These are phyloP conservation scores for Clarias laeviceps DNA, from an alignment of 2,797 vertebrate species.

Conservation along the genomic window DNA sequence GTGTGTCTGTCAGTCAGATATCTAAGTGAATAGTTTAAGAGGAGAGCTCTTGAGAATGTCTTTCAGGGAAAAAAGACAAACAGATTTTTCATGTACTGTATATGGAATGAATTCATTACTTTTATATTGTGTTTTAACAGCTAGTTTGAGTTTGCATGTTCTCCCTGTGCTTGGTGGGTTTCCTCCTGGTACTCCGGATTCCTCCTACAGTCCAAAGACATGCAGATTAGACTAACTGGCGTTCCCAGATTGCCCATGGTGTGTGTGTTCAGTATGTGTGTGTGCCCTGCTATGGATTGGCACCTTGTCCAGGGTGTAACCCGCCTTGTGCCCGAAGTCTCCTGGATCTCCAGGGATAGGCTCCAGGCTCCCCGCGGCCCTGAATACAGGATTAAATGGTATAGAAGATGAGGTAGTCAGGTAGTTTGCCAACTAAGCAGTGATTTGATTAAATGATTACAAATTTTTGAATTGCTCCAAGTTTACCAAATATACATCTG, in stretches of 20 bases:
- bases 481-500: neutral
- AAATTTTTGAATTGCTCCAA: neutral
- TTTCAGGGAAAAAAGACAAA: neutral
- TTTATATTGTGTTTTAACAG: neutral
- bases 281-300: too few relatives aligned
- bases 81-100: neutral
- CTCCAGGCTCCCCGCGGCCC: too few relatives aligned
- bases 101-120: neutral
- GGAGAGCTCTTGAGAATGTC: neutral
- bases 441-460: neutral
- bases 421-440: neutral
- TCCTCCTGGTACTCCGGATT: too few relatives aligned
- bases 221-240: too few relatives aligned
- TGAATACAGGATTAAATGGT: too few relatives aligned
- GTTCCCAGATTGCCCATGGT: too few relatives aligned
- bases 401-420: neutral
- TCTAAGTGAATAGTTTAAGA: neutral
- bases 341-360: too few relatives aligned
- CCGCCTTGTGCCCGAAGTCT: too few relatives aligned
- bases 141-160: neutral
- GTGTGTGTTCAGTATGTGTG: too few relatives aligned
- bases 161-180: too few relatives aligned
- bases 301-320: too few relatives aligned
- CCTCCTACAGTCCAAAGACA: too few relatives aligned
- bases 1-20: constrained; percentile 9